Evolutionary conservation across 2,888 invertebrate species (phyloP), one percentile per base, ranked within the genome.

Genomic region (Desoria tigrina): DNA sequence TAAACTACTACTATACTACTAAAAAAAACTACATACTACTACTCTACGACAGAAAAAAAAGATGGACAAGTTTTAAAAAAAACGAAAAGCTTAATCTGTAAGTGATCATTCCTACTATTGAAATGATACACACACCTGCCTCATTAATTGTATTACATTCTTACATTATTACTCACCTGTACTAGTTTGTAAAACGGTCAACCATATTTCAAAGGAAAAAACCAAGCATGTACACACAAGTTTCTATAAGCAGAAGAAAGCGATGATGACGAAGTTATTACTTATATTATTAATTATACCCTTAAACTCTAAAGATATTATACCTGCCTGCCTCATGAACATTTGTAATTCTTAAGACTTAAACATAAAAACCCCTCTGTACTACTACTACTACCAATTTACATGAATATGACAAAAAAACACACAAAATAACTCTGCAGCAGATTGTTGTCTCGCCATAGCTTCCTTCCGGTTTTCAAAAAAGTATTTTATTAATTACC

Each of bases 401-500:
- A 16, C 16, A 39, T 16, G n/a, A n/a, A n/a, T n/a, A n/a, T n/a
- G n/a, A n/a, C n/a, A n/a, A n/a, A n/a, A n/a, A n/a, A n/a, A n/a
- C n/a, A n/a, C n/a, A 45, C 45, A 18, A 45, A 45, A 45, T n/a
- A 24, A 51, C n/a, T n/a, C n/a, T 51, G 24, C 23, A 51, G 26
- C 24, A 14, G 24, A 7, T 4, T 26, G 23, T 51, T 51, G 26
- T 18, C 51, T 51, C 23, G 14, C 51, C 26, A n/a, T n/a, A 51
- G 51, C 51, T 51, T 51, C 51, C 51, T 26, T 51, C 51, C 51
- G 24, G 14, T 51, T 51, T 51, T 51, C 23, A 51, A 26, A 51
- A 26, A 51, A 24, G 51, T 51, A 51, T 51, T 51, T 51, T n/a
- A n/a, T n/a, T 51, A 51, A 51, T 51, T 51, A 51, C 51, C 51